phyloP scores from a whole-genome alignment of 2,113 vertebrate genomes.

The Ptilorrhoa leucosticta region DNA sequence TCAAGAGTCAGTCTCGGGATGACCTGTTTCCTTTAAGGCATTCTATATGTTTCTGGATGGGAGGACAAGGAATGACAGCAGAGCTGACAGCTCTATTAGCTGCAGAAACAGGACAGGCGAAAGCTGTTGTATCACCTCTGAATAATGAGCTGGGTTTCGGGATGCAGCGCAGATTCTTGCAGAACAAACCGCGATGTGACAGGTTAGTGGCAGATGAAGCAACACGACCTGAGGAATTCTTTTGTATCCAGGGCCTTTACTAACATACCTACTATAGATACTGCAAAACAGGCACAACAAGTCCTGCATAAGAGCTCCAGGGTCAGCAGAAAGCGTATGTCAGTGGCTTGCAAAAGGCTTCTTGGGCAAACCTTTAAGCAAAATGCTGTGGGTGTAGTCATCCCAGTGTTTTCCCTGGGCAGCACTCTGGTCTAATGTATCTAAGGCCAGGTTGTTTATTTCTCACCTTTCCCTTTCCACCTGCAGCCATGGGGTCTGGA shows the following conservation, averaged over 20 bases:
- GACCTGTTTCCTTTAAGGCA: conserved; percentile 32
- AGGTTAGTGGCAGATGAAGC: background rate
- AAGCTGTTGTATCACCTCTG: conserved; percentile 19
- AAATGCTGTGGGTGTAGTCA: background rate
- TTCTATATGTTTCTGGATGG: background rate
- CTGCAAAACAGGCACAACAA: background rate
- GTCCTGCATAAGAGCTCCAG: background rate
- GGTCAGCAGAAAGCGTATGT: background rate
- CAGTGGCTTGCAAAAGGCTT: background rate
- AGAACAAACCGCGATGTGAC: background rate
- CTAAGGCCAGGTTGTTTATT: background rate
- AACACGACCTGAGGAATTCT: background rate
- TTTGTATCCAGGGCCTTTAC: background rate
- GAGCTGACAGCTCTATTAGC: conserved; percentile 70
- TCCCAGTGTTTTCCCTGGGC: background rate
- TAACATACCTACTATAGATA: background rate
- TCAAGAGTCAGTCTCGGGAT: background rate
- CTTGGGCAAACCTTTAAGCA: background rate
- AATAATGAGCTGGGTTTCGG: conserved; percentile 55
- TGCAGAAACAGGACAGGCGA: conserved; percentile 18
- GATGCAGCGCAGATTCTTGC: conserved; percentile 44
- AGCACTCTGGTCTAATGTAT: background rate
- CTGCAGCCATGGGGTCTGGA: background rate
- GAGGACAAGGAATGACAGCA: conserved; percentile 47
- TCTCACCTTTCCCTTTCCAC: background rate